Evolutionary conservation across 2,113 vertebrate genomes (phyloP).

Genomic region (Pogonocichla stellata): DNA sequence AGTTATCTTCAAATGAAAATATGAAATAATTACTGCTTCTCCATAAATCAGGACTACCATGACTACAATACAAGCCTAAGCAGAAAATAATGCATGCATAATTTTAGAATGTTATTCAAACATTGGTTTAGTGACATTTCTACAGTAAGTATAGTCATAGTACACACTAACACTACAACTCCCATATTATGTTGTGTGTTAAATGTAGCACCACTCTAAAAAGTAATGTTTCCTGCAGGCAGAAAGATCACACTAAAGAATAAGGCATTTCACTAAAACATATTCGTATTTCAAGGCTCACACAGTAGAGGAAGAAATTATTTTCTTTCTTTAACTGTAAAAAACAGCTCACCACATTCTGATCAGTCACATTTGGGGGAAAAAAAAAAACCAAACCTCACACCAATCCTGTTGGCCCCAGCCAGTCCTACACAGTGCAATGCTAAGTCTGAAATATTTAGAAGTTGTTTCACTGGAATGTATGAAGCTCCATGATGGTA

Average conservation of each 20-base stretch:
- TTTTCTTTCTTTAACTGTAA: neutral
- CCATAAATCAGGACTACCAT: neutral
- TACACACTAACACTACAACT: neutral
- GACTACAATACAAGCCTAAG: neutral
- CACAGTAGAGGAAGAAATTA: neutral
- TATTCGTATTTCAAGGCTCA: neutral
- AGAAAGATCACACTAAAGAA: neutral
- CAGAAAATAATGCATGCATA: neutral
- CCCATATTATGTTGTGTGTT: neutral
- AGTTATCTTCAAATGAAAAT: neutral
- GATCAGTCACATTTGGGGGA: neutral
- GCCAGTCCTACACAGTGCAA: neutral
- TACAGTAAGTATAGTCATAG: neutral
- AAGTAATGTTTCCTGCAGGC: neutral
- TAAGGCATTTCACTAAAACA: neutral
- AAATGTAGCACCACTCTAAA: neutral
- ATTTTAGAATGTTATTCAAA: neutral
- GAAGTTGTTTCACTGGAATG: neutral
- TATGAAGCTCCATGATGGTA: neutral
- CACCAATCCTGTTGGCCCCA: neutral
- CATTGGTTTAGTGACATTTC: neutral
- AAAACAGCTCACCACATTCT: neutral
- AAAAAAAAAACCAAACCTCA: neutral
- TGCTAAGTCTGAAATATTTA: neutral
- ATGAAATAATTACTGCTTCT: neutral